These are phyloP conservation scores for Sternarchorhynchus goeldii DNA, from an alignment of 2,797 vertebrate genomes.

Conservation along the genomic window DNA sequence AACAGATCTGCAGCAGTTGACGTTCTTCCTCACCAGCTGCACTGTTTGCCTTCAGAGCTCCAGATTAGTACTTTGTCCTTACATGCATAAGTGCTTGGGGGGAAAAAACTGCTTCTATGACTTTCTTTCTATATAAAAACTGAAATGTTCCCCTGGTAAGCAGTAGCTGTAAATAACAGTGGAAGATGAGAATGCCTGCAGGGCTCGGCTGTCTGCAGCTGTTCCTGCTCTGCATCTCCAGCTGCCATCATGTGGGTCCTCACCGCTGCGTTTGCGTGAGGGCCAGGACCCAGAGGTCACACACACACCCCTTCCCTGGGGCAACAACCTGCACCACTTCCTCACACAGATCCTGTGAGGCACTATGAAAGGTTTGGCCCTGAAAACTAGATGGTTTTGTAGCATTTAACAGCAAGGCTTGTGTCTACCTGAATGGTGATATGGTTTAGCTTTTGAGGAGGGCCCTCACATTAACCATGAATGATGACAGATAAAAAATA, in stretches of 20 bases:
- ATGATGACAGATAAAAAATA: too few species aligned
- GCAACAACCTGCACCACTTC: constrained; percentile 78
- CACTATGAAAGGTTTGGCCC: too few species aligned
- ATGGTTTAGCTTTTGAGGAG: too few species aligned
- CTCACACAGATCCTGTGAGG: constrained; percentile 78
- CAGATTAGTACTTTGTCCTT: not conserved
- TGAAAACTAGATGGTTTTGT: too few species aligned
- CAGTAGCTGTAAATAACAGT: constrained; percentile 63
- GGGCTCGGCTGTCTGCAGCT: not conserved
- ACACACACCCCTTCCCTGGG: constrained; percentile 75
- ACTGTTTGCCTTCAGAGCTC: not conserved
- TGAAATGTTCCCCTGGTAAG: constrained; percentile 65
- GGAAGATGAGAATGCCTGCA: constrained; percentile 16
- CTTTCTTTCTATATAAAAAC: constrained; percentile 16
- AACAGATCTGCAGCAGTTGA: constrained; percentile 16
- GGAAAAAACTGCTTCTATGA: not conserved
- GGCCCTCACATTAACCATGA: too few species aligned
- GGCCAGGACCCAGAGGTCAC: constrained; percentile 64
- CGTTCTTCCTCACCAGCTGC: constrained; percentile 4
- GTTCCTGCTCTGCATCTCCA: constrained; percentile 24
- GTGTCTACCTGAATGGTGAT: too few species aligned
- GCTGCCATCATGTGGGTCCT: constrained; percentile 74
- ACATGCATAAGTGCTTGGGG: constrained; percentile 3
- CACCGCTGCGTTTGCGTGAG: constrained; percentile 63
- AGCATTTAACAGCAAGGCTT: too few species aligned